phyloP scores from a whole-genome alignment of 2,888 invertebrate genomes.

The Eumerus sabulonum region DNA sequence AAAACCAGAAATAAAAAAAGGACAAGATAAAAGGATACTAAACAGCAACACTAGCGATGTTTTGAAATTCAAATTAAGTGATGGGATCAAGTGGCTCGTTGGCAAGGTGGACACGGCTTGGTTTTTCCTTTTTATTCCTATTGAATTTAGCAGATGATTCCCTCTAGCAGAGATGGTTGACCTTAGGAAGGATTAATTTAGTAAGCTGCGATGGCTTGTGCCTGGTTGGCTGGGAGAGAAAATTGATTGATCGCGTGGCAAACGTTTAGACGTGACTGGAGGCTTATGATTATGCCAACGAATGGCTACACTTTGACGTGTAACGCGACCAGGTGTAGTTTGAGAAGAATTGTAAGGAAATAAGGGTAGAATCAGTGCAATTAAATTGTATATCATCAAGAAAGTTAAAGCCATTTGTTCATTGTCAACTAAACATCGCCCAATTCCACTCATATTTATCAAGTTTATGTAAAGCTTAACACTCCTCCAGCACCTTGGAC shows the following conservation, averaged over 20 bases:
- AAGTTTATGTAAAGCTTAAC: too few relatives aligned
- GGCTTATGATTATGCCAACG: slow-evolving; percentile 52
- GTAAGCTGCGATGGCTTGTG: slow-evolving; percentile 1
- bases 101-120: slow-evolving; percentile 51
- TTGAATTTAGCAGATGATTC: slow-evolving; percentile 51
- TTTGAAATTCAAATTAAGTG: slow-evolving; percentile 64
- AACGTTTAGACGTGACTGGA: slow-evolving; percentile 45
- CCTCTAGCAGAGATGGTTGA: background rate
- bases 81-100: slow-evolving; percentile 11
- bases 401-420: too few relatives aligned
- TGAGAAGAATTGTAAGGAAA: too few relatives aligned
- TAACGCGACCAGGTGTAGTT: too few relatives aligned
- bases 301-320: slow-evolving; percentile 52
- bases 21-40: too few relatives aligned
- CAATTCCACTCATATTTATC: too few relatives aligned
- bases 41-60: slow-evolving; percentile 14
- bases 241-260: slow-evolving; percentile 67
- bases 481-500: too few relatives aligned
- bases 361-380: too few relatives aligned
- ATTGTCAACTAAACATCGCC: too few relatives aligned
- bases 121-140: background rate
- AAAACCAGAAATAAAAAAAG: background rate
- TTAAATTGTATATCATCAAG: too few relatives aligned
- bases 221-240: slow-evolving; percentile 17
- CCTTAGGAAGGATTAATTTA: slow-evolving; percentile 30